Percentiles rank a stretch among this genome's conserved stretches.
Conservation (phyloP, 2,888 invertebrate species). For the Rhimphoctona megacephalus region DNA sequence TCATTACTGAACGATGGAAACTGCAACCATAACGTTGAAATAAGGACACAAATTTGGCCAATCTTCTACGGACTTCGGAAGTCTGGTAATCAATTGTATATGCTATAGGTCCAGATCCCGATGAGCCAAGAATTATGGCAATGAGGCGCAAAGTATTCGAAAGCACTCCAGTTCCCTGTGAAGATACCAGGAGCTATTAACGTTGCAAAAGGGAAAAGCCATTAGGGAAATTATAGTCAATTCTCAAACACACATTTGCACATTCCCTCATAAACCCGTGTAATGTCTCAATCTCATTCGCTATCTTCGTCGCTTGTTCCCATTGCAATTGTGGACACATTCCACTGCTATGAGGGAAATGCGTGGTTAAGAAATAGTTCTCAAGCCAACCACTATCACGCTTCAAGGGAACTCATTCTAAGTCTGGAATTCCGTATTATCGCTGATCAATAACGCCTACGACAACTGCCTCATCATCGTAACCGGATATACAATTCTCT, state of each 20-base stretch:
- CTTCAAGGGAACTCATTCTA: background rate
- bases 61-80: constrained; percentile 45
- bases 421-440: background rate
- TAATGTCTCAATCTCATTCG: background rate
- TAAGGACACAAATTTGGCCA: constrained; percentile 53
- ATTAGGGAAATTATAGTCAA: constrained; percentile 5
- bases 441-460: background rate
- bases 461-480: background rate
- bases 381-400: background rate
- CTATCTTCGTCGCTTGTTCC: background rate
- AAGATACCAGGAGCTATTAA: constrained; percentile 24
- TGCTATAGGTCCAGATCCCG: constrained; percentile 22
- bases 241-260: background rate
- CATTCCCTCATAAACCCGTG: background rate
- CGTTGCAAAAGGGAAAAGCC: background rate
- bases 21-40: constrained; percentile 29
- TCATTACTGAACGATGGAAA: constrained; percentile 9
- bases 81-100: constrained; percentile 54
- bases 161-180: background rate
- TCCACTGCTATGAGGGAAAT: background rate
- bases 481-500: background rate
- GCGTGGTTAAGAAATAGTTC: background rate
- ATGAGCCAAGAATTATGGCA: constrained; percentile 42
- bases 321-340: background rate
- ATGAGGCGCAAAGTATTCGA: constrained; percentile 30